Base-by-base conservation (phyloP, 1,140 invertebrate genomes). In the Drosophila sproati region DNA sequence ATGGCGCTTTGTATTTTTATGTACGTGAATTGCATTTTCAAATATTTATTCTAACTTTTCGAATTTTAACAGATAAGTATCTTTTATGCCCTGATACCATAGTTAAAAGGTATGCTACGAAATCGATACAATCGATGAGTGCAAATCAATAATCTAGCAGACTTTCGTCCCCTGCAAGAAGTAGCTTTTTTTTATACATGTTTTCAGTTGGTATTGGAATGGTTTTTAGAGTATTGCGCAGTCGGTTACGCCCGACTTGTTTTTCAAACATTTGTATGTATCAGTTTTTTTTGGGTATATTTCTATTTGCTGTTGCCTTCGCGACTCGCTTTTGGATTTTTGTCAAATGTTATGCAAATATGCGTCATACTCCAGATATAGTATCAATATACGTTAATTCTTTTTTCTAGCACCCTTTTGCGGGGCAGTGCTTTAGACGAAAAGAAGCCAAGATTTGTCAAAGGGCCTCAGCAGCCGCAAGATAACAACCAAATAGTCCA, bases 321-420 rank as follows among this genome's bases (percentile, higher is more conserved):
- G 20, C 20, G 20, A 20, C 8, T 56, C 37, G 34, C 61, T 69
- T 56, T 56, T 50, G 35, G 20, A 20, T 20, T 66, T 67, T 54
- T 55, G 71, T 73, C 48, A 52, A 67, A 48, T 45, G 55, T 45
- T 73, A 73, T 73, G 70, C 64, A 73, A 74, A 74, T 74, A 56
- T 37, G 52, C 43, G 34, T 55, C 50, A 63, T 48, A 32, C 29
- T 34, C 34, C 43, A 20, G 34, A 62, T 35, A 63, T 71, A 39
- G 6, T 6, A 68, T 68, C 43, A 48, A 50, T 39, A 66, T 28
- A 4, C 52, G 10, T n/a, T n/a, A 60, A 52, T 29, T 55, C 12
- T 47, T 35, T 62, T 35, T 70, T 29, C 32, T 39, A 34, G n/a
- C 2, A 20, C 34, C 31, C 64, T 31, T 28, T 7, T 20, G 12